Evolutionary conservation across 2,113 vertebrate genomes (phyloP).

Genomic region (Ginglymostoma cirratum): DNA sequence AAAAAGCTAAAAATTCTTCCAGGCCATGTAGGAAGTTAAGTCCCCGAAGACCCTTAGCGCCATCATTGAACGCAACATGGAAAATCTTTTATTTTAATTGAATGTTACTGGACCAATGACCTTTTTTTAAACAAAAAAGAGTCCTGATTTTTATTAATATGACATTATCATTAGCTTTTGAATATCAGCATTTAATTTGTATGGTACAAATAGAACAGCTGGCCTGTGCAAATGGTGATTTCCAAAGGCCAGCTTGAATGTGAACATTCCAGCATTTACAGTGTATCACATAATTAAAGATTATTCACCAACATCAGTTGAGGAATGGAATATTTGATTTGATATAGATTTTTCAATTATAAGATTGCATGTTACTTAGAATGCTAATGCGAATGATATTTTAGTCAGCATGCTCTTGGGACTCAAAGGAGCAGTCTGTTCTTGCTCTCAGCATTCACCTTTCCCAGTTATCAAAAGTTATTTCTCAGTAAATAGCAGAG

Average conservation of each 20-base stretch:
- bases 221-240: neutral
- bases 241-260: neutral
- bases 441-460: neutral
- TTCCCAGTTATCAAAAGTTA: neutral
- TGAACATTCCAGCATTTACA: neutral
- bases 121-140: too few relatives aligned
- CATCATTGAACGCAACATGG: too few relatives aligned
- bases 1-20: too few relatives aligned
- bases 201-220: neutral
- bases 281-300: neutral
- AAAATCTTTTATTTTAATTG: too few relatives aligned
- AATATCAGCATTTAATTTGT: neutral
- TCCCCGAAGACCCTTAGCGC: too few relatives aligned
- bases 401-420: neutral
- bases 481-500: neutral
- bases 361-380: neutral
- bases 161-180: neutral
- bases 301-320: neutral
- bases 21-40: too few relatives aligned
- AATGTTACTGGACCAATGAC: too few relatives aligned
- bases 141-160: too few relatives aligned
- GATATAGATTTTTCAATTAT: neutral
- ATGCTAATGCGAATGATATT: neutral
- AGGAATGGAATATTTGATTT: neutral
- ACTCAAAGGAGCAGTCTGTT: neutral